Base-by-base conservation (phyloP, 2,797 vertebrate species). In the Lutjanus argentimaculatus region DNA sequence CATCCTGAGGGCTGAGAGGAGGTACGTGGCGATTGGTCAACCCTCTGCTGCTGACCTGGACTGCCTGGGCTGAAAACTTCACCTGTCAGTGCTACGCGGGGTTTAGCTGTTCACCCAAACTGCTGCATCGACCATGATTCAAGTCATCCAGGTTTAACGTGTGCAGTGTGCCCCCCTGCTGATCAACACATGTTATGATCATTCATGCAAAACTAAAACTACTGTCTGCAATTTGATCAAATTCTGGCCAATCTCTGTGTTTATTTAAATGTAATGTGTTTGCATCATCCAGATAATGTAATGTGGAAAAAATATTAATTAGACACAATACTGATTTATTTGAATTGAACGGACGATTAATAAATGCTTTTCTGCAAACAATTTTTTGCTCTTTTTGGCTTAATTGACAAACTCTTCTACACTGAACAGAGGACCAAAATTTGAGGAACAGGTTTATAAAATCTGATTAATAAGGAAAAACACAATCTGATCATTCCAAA, bases 1-100 rank as follows among this genome's bases (percentile, higher is more conserved):
- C 51, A 96, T 98, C 91, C 55, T 89, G 71, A 86, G 14, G 13
- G 71, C 77, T 4, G 45, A 76, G 8, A 89, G 85, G 81, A 93
- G 89, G 85, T 97, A 95, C 22, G 59, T 63, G 16, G 85, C 95
- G 1, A 21, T 66, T 1, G 97, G 97, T 6, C 74, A 89, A 5
- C 96, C 96, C 6, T 86, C 95, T 0, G 12, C 79, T 16, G 77
- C 84, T 5, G 96, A 97, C 85, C 88, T 97, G 25, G 12, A 89
- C 0, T n/a, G 40, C 25, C n/a, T 94, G 96, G 89, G 72, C 70
- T 0, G 72, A 91, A 46, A 89, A 95, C 58, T 97, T 97, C 89
- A 88, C 92, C n/a, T 98, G 97, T 61, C 91, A 89, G 75, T 97
- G 97, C 91, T 97, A 96, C 0, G 58, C 89, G 8, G 92, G 93